Base-by-base conservation (phyloP, 2,888 invertebrate genomes). In the Rhodophaea formosa region DNA sequence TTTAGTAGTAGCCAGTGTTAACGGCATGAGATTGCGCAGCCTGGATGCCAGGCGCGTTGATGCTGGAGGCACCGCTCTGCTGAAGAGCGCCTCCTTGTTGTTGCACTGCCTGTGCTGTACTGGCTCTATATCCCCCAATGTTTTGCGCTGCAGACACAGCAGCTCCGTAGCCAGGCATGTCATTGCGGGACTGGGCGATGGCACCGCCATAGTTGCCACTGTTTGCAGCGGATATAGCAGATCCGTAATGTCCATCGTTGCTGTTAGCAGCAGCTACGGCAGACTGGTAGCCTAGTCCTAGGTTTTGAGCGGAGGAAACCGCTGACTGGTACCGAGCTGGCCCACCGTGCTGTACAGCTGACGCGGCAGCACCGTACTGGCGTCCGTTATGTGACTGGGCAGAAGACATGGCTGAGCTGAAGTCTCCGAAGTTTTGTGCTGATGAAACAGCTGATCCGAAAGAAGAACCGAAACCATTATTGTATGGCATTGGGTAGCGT, bases 11-110 rank as follows among this genome's bases (percentile, higher is more conserved):
- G 30, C 82, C 85, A 51, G 75, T 76, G 64, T 86, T 85, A 56
- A 86, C 66, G 35, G 88, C 77, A 58, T 84, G 79, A 0, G 88
- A 79, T 45, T 87, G 84, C 0, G 86, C 72, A 1, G 82, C 77
- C 56, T 84, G 84, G 54, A 86, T 58, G 30, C 86, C 86, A 3
- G 83, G 86, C 0, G 73, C 84, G 56, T 84, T 75, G 63, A 84
- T 72, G 65, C 78, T 79, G 61, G 79, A 76, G n/a, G 88, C 86
- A 0, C 79, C 82, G 30, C 79, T 83, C 61, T 83, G 75, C 60
- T 79, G 82, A 23, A 80, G 17, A 2, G 66, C 61, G 16, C 67
- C 71, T 1, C 77, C 82, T 8, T 69, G 69, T 35, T 84, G 85
- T 59, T 84, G 83, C 8, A 78, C 59, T 8, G 79, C 65, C 10